These are phyloP conservation scores for Leptopterna dolabrata DNA, from an alignment of 2,888 invertebrate genomes.

Conservation along the genomic window DNA sequence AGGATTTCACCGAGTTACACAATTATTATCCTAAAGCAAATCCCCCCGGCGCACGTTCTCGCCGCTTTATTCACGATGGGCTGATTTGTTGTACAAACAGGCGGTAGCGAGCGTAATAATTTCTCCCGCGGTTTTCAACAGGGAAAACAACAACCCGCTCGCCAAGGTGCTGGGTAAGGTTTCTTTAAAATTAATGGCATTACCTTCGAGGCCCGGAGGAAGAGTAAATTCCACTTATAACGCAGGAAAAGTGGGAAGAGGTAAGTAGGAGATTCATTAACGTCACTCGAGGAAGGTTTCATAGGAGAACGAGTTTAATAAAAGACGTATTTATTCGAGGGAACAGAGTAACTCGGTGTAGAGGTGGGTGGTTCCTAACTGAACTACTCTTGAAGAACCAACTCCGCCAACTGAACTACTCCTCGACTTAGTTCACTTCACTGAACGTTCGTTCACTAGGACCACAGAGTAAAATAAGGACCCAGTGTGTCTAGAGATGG, in stretches of 20 bases:
- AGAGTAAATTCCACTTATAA: conserved; percentile 7
- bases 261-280: not conserved
- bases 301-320: not conserved
- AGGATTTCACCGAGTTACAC: not conserved
- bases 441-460: too few species aligned
- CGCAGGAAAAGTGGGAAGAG: not conserved
- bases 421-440: too few species aligned
- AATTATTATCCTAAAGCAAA: not conserved
- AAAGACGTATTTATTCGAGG: not conserved
- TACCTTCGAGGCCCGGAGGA: not conserved
- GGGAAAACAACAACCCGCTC: not conserved
- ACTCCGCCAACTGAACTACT: too few species aligned
- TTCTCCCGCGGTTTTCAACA: not conserved
- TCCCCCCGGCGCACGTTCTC: not conserved
- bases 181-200: not conserved
- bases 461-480: too few species aligned
- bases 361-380: too few species aligned
- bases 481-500: too few species aligned
- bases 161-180: not conserved
- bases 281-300: not conserved
- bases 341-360: not conserved
- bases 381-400: too few species aligned
- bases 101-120: not conserved
- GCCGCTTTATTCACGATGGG: not conserved
- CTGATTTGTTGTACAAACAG: not conserved